Base-by-base conservation (phyloP, 2,888 invertebrate species). In the Rotaria sp. region DNA sequence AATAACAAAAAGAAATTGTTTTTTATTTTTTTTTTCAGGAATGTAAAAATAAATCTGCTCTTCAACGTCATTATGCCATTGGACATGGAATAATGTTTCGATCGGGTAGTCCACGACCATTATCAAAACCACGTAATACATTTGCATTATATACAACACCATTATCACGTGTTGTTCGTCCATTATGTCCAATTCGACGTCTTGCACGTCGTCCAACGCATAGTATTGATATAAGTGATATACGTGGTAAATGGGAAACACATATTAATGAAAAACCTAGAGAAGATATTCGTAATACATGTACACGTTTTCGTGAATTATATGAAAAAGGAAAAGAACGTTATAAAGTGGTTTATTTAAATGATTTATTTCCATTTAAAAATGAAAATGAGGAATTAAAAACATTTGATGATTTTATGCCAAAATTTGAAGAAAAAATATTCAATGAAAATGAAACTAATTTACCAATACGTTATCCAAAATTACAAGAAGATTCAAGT, bases 91-190 rank as follows among this genome's bases (percentile, higher is more conserved):
- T 80, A 1, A 80, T 80, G 80, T 45, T n/a, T 45, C 80, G 80
- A 45, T 41, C 80, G 8, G 45, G 80, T 45, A 80, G 80, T 80
- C 80, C 80, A 45, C 80, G 80, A 11, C 80, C 80, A 45, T 41
- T 80, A n/a, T 80, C 45, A 41, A 41, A 45, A 45, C 41, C 45
- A 38, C 85, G 86, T 13, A 86, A 85, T 35, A 85, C 85, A 18
- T 86, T 86, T 57, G 74, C 52, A 85, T 48, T 86, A 38, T 48
- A 48, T 8, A 85, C 85, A 7, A 86, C 86, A 18, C 86, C 86
- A 35, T 85, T 86, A 85, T 85, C 85, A 38, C 41, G 59, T 55
- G 86, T 85, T 30, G 86, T 55, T 24, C 50, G 86, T 24, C 18
- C 85, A 26, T 30, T 86, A 26, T 57, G 57, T 45, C 41, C 85